These are phyloP conservation scores for Cathartes aura DNA, from an alignment of 2,113 vertebrate species.

Conservation along the genomic window DNA sequence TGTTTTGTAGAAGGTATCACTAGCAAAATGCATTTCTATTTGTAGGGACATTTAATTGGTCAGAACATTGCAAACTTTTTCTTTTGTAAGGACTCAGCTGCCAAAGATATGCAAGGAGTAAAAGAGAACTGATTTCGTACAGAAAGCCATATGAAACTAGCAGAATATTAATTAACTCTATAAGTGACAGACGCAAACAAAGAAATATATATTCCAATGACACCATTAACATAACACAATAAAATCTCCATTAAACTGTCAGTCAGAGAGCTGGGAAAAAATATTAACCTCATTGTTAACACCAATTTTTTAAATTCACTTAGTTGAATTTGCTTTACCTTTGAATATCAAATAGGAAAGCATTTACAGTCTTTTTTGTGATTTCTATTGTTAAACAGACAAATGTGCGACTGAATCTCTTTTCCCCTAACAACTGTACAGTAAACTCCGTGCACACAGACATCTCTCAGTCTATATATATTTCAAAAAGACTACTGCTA, in stretches of 20 bases:
- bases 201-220: neutral
- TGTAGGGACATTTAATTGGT: neutral
- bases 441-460: neutral
- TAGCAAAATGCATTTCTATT: neutral
- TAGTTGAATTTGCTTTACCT: neutral
- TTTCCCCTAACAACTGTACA: neutral
- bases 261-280: neutral
- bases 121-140: neutral
- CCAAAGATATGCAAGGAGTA: neutral
- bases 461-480: rapidly evolving
- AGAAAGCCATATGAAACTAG: neutral
- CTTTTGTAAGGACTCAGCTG: neutral
- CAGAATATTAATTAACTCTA: constrained; percentile 11
- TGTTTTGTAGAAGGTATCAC: neutral
- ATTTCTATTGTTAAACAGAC: neutral
- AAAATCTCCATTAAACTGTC: constrained; percentile 21
- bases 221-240: constrained; percentile 2
- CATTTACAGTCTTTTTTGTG: neutral
- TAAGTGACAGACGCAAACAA: constrained; percentile 27
- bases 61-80: neutral
- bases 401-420: neutral
- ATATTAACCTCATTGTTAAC: neutral
- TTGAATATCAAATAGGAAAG: neutral
- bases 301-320: neutral
- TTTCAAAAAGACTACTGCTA: neutral